Evolutionary conservation across 37 sponge, comb jelly and placozoan genomes (phyloP), one percentile per base, ranked within the genome.

Genomic region (Ephydatia muelleri): DNA sequence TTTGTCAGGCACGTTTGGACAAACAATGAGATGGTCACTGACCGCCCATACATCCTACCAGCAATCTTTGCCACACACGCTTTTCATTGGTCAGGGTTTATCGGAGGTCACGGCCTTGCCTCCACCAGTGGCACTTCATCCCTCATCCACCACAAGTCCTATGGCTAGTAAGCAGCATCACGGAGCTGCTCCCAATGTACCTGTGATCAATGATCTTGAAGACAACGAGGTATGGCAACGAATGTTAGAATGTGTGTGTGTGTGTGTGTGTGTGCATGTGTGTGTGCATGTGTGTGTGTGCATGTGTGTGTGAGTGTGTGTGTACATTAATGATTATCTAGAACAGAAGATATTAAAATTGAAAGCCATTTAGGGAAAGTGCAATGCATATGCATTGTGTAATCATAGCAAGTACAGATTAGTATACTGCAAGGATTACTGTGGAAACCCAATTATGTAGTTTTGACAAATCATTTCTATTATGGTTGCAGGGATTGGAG

Each of bases 1-100:
- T 29, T 57, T 78, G 2, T 0, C 43, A 92, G 93, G 93, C 5
- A 89, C 93, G 35, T 82, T 92, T 85, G 93, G 93, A 19, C 93
- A 92, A 49, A 39, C 71, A 27, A 19, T 19, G 0, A 22, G 13
- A 37, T 92, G 93, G 93, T 27, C 27, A 0, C 70, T 92, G 28
- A 73, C 68, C 3, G n/a, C n/a, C n/a, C n/a, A n/a, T n/a, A n/a
- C n/a, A n/a, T 75, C 93, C 4, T 85, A 87, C 65, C 83, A 88
- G 72, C 67, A 82, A 35, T 86, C 90, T 0, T 23, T 77, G 71
- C 12, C 57, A 1, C 86, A 81, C 0, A 69, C 38, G 23, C 86
- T 85, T 66, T 39, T 83, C 72, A 39, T 68, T 5, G 32, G 73
- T 22, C 6, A 1, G 16, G 16, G 1, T 57, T 21, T 14, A 11